Evolutionary conservation across 1,140 invertebrate species (phyloP).

Genomic region (Archivesica marissinica): DNA sequence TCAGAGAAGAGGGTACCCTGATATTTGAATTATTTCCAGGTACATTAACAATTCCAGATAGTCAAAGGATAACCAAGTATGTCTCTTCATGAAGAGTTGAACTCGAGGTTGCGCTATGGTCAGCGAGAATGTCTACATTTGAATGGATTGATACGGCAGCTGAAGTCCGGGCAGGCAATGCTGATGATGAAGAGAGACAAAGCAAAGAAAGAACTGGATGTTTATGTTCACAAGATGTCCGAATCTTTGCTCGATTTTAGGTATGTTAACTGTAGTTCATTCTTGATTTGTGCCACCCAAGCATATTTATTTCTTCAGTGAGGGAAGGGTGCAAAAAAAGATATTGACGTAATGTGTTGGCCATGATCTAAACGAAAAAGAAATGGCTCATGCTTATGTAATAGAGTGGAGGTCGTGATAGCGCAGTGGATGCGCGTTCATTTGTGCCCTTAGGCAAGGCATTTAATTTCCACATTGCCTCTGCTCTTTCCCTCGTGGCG

Average conservation of each 20-base stretch:
- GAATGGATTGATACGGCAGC: constrained; percentile 14
- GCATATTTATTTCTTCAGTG: neutral
- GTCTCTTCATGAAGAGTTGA: neutral
- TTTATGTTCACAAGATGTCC: constrained; percentile 21
- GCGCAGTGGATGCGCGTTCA: no score
- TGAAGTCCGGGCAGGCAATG: constrained; percentile 36
- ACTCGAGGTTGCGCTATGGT: neutral
- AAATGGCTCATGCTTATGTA: neutral
- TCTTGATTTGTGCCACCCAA: neutral
- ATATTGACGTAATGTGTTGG: neutral
- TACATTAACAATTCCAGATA: no score
- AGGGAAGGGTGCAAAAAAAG: neutral
- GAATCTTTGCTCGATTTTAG: constrained; percentile 15
- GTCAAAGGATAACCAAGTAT: neutral
- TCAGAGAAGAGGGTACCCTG: no score
- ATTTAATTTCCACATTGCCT: no score
- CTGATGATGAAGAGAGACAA: constrained; percentile 18
- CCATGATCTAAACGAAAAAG: neutral
- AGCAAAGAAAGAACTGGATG: constrained; percentile 10
- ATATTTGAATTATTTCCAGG: no score
- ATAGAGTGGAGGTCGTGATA: no score
- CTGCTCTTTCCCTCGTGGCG: no score
- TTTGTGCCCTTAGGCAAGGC: no score
- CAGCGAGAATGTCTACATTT: constrained; percentile 23
- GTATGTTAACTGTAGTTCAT: neutral